Conservation (phyloP, 2,113 vertebrate genomes). For the Syngnathoides biaculeatus region DNA sequence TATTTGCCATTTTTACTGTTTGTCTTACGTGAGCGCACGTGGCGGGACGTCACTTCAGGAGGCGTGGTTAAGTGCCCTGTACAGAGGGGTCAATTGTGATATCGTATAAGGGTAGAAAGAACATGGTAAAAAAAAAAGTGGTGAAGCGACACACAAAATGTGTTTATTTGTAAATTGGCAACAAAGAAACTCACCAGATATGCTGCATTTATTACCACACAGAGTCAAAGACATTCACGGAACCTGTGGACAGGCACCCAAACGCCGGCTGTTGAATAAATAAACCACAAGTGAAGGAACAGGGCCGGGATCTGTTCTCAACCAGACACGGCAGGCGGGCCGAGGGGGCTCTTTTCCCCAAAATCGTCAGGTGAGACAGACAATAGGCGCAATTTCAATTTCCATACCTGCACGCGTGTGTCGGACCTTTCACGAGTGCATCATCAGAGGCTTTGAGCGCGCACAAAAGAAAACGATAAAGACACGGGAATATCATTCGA, state of each 20-base stretch:
- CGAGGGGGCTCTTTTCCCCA: not conserved
- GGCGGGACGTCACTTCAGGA: too few relatives aligned
- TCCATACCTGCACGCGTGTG: not conserved
- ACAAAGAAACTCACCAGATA: constrained; percentile 6
- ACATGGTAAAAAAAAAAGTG: not conserved
- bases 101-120: not conserved
- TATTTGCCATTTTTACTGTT: too few relatives aligned
- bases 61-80: too few relatives aligned
- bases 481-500: constrained; percentile 2
- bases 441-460: not conserved
- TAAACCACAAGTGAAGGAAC: constrained; percentile 25
- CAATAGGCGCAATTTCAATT: not conserved
- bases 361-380: not conserved
- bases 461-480: constrained; percentile 4
- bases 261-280: constrained; percentile 26
- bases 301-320: constrained; percentile 11
- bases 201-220: constrained; percentile 5
- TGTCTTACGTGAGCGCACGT: too few relatives aligned
- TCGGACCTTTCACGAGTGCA: not conserved
- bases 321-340: constrained; percentile 10
- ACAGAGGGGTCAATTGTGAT: too few relatives aligned
- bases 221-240: not conserved
- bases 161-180: constrained; percentile 36
- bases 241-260: constrained; percentile 9
- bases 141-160: not conserved